These are phyloP conservation scores for Habropoda laboriosa DNA, from an alignment of 1,140 invertebrate species.

Conservation along the genomic window DNA sequence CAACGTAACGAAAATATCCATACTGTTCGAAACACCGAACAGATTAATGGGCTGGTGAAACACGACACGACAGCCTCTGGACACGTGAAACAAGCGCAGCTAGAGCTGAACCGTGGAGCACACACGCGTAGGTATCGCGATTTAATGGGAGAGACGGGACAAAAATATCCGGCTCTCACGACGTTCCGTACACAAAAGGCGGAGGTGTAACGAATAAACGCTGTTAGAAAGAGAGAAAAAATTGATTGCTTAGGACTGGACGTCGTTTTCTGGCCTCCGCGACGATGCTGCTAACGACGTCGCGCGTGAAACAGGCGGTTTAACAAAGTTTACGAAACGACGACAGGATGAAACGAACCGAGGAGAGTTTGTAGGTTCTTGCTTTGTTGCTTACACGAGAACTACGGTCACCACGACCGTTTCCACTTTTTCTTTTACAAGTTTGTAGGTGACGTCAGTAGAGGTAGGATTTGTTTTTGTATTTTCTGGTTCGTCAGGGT, in stretches of 20 bases:
- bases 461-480: too few species aligned
- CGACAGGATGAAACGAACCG: not conserved
- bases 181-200: conserved; percentile 32
- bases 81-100: not conserved
- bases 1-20: conserved; percentile 15
- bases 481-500: too few species aligned
- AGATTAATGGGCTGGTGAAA: conserved; percentile 28
- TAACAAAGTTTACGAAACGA: not conserved
- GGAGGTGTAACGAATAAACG: conserved; percentile 19
- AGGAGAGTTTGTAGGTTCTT: too few species aligned
- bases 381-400: too few species aligned
- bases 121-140: conserved; percentile 34
- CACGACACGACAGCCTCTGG: conserved; percentile 22
- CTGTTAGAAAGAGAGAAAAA: not conserved
- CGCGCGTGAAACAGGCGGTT: not conserved
- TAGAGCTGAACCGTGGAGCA: not conserved
- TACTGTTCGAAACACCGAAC: conserved; percentile 6
- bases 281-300: not conserved
- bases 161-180: conserved; percentile 16
- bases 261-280: too few species aligned
- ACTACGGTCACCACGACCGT: too few species aligned
- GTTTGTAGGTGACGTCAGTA: too few species aligned
- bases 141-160: conserved; percentile 28
- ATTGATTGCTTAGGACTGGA: too few species aligned
- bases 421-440: too few species aligned